A percentile compares a stretch with the other conserved stretches of the same genome.
phyloP scores from a whole-genome alignment of 2,888 invertebrate species.

The Cartodere bifasciata region DNA sequence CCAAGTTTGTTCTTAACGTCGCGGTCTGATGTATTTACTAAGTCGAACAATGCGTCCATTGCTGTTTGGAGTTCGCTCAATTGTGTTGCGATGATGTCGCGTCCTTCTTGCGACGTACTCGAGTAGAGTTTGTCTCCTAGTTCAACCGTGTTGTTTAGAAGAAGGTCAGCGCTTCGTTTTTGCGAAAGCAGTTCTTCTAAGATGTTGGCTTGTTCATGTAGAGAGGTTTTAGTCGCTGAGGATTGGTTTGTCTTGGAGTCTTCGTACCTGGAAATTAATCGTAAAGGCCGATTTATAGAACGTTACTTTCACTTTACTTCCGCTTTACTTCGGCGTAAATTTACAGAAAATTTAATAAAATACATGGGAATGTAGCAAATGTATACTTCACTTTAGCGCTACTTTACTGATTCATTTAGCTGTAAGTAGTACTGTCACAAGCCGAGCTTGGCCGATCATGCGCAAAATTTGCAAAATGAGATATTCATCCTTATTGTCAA shows the following conservation, averaged over 20 bases:
- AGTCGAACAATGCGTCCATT: conserved; percentile 70
- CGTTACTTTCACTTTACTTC: no score
- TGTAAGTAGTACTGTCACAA: no score
- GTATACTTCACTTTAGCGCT: no score
- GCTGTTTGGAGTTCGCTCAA: conserved; percentile 73
- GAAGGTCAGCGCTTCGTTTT: conserved; percentile 58
- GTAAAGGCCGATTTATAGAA: no score
- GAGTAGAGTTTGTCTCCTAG: conserved; percentile 78
- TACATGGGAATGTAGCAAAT: no score
- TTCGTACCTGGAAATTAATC: conserved; percentile 46
- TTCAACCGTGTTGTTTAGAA: conserved; percentile 76
- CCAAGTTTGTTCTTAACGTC: conserved; percentile 73
- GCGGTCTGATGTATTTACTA: conserved; percentile 61
- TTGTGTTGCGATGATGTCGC: conserved; percentile 72
- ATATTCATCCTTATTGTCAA: no score
- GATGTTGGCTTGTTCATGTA: conserved; percentile 54
- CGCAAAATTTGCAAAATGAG: no score
- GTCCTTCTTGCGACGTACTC: conserved; percentile 75
- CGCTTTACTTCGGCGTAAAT: no score
- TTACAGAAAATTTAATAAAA: no score
- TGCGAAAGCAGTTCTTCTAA: conserved; percentile 63
- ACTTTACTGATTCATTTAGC: no score
- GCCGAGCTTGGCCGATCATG: no score
- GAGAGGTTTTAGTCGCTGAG: conserved; percentile 53
- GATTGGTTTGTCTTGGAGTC: conserved; percentile 49